Evolutionary conservation across 2,888 invertebrate species (phyloP), one percentile per base, ranked within the genome.

Genomic region (Trichogramma evanescens): DNA sequence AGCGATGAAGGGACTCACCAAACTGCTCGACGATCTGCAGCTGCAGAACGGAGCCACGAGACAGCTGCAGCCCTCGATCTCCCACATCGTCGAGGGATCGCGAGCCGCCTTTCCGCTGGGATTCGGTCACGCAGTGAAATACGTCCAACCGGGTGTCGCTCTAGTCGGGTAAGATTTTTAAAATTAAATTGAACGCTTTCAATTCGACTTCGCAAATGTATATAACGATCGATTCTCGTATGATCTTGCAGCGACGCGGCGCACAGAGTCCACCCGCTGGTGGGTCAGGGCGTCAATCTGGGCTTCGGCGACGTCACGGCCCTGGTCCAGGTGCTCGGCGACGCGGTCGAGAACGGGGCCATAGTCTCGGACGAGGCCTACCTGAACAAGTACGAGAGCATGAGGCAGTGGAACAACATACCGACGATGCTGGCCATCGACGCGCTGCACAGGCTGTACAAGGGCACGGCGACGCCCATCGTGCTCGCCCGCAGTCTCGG

Each of bases 261-360:
- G 0, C 91, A 97, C 80, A 83, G 95, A 66, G 85, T 98, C 26
- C 98, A 99, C 79, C 98, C 98, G 0, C 77, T 99, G 66, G 98
- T 98, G 45, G 98, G 98, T 0, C 97, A 97, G 80, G 99, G 99
- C 6, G 94, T 97, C 0, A 99, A 99, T 81, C 82, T 99, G 50
- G 99, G 99, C 2, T 95, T 98, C 76, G 93, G 94, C 6, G 99
- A 99, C 80, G 88, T 95, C 0, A 80, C 82, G 42, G 84, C 85
- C 66, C 81, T 99, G n/a, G 84, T 86, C 0, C 80, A 86, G 53
- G 74, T 86, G 9, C 78, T 99, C 10, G 83, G 87, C 0, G 83
- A 89, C 38, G 86, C 89, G 0, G 80, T 86, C 0, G 85, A 86
- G 71, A 80, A 84, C 61, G 98, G 98, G 3, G 82, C 85, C 56